Conservation (phyloP, 1,140 invertebrate species). For the Zaprionus kolodkinae region DNA sequence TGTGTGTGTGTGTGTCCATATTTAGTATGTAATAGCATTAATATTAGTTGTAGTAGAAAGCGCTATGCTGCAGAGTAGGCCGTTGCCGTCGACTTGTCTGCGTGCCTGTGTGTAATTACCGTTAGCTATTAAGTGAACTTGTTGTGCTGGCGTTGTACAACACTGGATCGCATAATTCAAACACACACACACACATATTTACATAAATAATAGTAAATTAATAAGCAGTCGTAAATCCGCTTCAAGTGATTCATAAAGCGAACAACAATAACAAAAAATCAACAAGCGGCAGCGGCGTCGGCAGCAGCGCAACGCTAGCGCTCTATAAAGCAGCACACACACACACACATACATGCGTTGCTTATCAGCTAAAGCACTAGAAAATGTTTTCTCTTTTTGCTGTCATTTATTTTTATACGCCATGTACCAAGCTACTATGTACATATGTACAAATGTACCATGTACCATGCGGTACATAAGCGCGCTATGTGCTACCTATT, state of each 20-base stretch:
- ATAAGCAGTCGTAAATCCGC: slow-evolving; percentile 40
- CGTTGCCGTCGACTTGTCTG: background rate
- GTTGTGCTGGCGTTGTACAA: slow-evolving; percentile 19
- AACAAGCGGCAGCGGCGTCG: slow-evolving; percentile 1
- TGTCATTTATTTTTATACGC: slow-evolving; percentile 76
- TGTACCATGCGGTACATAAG: slow-evolving; percentile 4
- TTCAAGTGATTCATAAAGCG: slow-evolving; percentile 40
- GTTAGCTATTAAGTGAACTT: slow-evolving; percentile 31
- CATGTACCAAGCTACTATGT: slow-evolving; percentile 49
- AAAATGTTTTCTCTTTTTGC: slow-evolving; percentile 78
- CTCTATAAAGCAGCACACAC: slow-evolving; percentile 34
- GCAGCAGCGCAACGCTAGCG: slow-evolving; percentile 8
- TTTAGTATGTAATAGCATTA: slow-evolving; percentile 20
- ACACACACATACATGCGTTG: slow-evolving; percentile 22
- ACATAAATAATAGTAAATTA: slow-evolving; percentile 23
- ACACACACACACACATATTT: background rate
- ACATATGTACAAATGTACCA: background rate
- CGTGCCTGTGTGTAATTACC: slow-evolving; percentile 17
- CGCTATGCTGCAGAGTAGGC: slow-evolving; percentile 43
- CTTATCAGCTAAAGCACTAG: slow-evolving; percentile 76
- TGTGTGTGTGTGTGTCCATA: background rate
- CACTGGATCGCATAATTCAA: slow-evolving; percentile 33
- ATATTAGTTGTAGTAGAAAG: slow-evolving; percentile 40
- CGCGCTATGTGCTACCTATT: background rate
- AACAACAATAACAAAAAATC: slow-evolving; percentile 1